Percentiles rank a stretch among this genome's conserved stretches.
These are phyloP conservation scores for Hephaestus fuliginosus DNA, from an alignment of 2,797 vertebrate genomes.

Conservation along the genomic window DNA sequence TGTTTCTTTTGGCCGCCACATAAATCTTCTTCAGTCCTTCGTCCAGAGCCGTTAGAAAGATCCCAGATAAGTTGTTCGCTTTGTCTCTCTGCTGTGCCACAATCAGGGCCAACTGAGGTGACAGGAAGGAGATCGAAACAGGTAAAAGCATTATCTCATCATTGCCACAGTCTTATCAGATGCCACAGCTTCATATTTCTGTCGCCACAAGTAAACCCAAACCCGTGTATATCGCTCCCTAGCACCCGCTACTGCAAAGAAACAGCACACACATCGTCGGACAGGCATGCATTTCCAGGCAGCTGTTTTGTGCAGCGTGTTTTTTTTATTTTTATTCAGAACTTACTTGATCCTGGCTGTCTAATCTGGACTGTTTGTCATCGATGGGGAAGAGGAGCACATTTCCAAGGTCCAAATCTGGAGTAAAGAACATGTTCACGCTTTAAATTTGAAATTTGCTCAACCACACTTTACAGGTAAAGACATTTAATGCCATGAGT, in stretches of 20 bases:
- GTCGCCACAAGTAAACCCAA: constrained; percentile 9
- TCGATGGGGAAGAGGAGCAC: constrained; percentile 93
- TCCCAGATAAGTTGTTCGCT: constrained; percentile 90
- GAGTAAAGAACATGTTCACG: constrained; percentile 36
- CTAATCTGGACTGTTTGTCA: constrained; percentile 90
- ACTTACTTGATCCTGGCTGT: constrained; percentile 90
- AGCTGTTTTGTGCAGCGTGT: not conserved
- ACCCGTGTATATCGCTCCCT: not conserved
- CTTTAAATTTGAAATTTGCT: not conserved
- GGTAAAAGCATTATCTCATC: constrained; percentile 7
- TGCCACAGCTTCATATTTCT: constrained; percentile 4
- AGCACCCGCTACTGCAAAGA: constrained; percentile 6
- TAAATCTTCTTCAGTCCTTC: constrained; percentile 92
- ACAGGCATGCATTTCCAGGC: not conserved
- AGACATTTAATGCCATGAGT: not conserved
- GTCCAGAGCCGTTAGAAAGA: constrained; percentile 90
- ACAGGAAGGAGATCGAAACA: constrained; percentile 42
- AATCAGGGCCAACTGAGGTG: constrained; percentile 90
- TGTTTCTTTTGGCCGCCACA: constrained; percentile 86
- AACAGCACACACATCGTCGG: not conserved
- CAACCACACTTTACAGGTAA: not conserved
- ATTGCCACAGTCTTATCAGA: not conserved
- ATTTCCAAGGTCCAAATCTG: constrained; percentile 91
- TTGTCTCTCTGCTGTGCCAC: constrained; percentile 92
- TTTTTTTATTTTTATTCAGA: too few relatives aligned